Evolutionary conservation across 2,888 invertebrate species (phyloP).

Genomic region (Sisyra terminalis): DNA sequence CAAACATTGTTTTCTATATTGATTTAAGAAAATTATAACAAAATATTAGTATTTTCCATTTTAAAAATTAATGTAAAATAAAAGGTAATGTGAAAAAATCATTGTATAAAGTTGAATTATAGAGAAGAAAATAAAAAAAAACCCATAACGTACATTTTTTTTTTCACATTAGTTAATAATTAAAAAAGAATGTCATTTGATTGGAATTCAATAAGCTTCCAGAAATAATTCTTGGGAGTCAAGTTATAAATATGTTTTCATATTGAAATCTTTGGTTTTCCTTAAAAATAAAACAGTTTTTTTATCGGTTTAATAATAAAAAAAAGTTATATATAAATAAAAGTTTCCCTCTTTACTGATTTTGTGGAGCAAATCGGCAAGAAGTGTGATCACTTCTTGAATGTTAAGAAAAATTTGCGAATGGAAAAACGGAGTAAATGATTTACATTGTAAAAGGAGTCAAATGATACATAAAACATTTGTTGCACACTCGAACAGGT

Average conservation of each 20-base stretch:
- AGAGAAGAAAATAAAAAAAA: neutral
- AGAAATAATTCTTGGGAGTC: neutral
- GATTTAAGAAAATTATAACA: too few species aligned
- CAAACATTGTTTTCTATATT: too few species aligned
- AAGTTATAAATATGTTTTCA: neutral
- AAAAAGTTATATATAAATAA: neutral
- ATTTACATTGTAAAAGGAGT: conserved; percentile 39
- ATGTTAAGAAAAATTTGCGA: too few species aligned
- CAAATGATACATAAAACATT: conserved; percentile 62
- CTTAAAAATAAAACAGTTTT: neutral
- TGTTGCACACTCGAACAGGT: conserved; percentile 87
- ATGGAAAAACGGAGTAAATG: conserved; percentile 7
- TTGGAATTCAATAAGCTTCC: neutral
- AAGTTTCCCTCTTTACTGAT: neutral
- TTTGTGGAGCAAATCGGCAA: too few species aligned
- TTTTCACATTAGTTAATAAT: neutral
- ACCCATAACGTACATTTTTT: neutral
- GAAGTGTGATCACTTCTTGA: too few species aligned
- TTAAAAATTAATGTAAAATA: neutral
- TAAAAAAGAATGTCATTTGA: neutral
- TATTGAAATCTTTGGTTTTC: neutral
- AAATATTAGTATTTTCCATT: too few species aligned
- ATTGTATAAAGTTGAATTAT: neutral
- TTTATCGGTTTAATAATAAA: neutral
- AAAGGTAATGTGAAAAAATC: neutral